These are phyloP conservation scores for Sus cebifrons DNA, from an alignment of 2,797 vertebrate genomes.

Conservation along the genomic window DNA sequence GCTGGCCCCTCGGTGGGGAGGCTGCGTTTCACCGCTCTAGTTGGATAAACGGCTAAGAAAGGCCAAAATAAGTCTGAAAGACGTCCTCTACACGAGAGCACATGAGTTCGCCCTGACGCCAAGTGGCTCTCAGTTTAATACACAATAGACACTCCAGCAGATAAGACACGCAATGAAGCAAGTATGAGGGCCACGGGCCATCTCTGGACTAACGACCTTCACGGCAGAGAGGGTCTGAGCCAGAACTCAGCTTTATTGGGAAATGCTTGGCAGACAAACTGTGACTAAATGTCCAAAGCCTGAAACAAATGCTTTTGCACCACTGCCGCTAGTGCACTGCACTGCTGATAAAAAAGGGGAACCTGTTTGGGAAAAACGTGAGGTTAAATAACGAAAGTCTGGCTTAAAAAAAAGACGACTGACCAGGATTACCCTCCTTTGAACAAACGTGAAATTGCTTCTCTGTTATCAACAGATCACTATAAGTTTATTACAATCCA, in stretches of 20 bases:
- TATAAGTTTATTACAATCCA: background rate
- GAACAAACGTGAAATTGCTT: constrained; percentile 43
- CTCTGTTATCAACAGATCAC: constrained; percentile 44
- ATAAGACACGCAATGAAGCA: constrained; percentile 73
- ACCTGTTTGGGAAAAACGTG: background rate
- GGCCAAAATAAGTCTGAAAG: constrained; percentile 25
- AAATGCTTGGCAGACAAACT: constrained; percentile 82
- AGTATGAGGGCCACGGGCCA: constrained; percentile 78
- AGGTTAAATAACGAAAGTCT: constrained; percentile 27
- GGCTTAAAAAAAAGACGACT: constrained; percentile 34
- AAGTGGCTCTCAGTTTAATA: constrained; percentile 77
- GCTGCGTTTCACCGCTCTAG: background rate
- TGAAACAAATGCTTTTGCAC: background rate
- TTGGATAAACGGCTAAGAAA: constrained; percentile 15
- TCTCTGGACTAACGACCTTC: constrained; percentile 79
- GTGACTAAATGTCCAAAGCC: constrained; percentile 80
- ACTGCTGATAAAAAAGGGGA: constrained; percentile 37
- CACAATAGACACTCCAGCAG: constrained; percentile 70
- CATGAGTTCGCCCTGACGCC: constrained; percentile 42
- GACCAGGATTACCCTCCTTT: background rate
- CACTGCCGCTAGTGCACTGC: constrained; percentile 52
- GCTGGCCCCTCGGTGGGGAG: background rate
- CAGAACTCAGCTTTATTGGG: constrained; percentile 80
- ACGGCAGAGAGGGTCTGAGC: constrained; percentile 66
- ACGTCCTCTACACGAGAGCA: constrained; percentile 55